Evolutionary conservation across 1,140 invertebrate genomes (phyloP).

Genomic region (Zaprionus lachaisei): DNA sequence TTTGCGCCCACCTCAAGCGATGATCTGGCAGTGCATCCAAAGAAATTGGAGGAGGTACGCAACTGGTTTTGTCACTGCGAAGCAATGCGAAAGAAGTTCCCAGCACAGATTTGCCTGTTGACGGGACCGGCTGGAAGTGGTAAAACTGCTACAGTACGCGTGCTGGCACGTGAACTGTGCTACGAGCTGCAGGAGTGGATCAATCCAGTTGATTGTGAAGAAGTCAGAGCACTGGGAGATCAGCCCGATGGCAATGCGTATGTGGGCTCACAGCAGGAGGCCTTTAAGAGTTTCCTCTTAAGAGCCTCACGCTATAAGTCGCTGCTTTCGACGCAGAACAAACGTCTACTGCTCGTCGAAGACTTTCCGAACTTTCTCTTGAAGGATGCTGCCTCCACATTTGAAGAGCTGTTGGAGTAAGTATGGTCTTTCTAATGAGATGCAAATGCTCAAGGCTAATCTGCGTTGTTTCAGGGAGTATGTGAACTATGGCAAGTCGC

Average conservation of each 20-base stretch:
- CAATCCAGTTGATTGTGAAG: slow-evolving; percentile 87
- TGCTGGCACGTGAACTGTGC: slow-evolving; percentile 86
- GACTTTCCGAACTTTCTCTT: slow-evolving; percentile 90
- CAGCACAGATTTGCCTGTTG: slow-evolving; percentile 87
- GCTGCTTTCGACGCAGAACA: slow-evolving; percentile 85
- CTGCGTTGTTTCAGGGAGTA: slow-evolving; percentile 85
- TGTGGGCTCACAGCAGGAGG: slow-evolving; percentile 87
- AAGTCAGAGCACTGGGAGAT: slow-evolving; percentile 61
- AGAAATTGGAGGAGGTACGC: slow-evolving; percentile 87
- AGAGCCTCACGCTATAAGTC: slow-evolving; percentile 89
- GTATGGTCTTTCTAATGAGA: slow-evolving; percentile 50
- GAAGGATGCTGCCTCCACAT: slow-evolving; percentile 86
- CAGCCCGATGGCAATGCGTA: slow-evolving; percentile 73
- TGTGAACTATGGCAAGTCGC: slow-evolving; percentile 87
- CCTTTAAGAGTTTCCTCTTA: slow-evolving; percentile 89
- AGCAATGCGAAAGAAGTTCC: slow-evolving; percentile 77
- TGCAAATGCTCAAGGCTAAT: background rate
- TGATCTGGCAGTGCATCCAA: slow-evolving; percentile 87
- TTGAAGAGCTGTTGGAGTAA: slow-evolving; percentile 88
- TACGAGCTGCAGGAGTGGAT: slow-evolving; percentile 89
- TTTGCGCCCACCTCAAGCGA: slow-evolving; percentile 85
- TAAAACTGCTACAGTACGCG: slow-evolving; percentile 88
- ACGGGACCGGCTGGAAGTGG: slow-evolving; percentile 90
- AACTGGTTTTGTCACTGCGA: slow-evolving; percentile 85
- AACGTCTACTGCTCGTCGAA: slow-evolving; percentile 88